These are phyloP conservation scores for Tretioscincus oriximinensis DNA, from an alignment of 2,113 vertebrate species.

Conservation along the genomic window DNA sequence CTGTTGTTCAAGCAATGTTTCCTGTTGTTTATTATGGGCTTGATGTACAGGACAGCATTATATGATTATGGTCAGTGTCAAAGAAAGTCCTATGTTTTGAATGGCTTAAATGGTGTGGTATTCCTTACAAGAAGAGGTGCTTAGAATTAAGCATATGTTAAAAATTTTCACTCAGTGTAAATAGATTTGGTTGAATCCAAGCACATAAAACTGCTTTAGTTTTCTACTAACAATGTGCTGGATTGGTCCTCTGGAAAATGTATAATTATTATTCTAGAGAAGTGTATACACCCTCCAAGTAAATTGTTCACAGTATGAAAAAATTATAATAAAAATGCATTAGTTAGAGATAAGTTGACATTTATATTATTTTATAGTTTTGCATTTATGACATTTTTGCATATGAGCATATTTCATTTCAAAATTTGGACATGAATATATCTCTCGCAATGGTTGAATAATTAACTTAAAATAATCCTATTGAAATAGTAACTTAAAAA, in stretches of 20 bases:
- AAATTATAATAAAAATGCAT: not conserved
- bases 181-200: constrained; percentile 5
- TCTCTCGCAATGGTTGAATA: too few relatives aligned
- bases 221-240: not conserved
- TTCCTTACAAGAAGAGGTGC: not conserved
- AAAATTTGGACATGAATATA: not conserved
- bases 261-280: too few relatives aligned
- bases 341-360: not conserved
- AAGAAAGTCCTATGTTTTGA: not conserved
- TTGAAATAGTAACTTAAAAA: too few relatives aligned
- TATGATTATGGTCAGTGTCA: not conserved
- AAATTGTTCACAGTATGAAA: not conserved
- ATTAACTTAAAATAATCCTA: too few relatives aligned
- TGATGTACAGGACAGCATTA: constrained; percentile 47
- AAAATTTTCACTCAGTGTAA: not conserved
- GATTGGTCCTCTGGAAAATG: too few relatives aligned
- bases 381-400: too few relatives aligned
- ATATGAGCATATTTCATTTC: not conserved
- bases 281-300: not conserved
- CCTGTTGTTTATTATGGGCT: constrained; percentile 30
- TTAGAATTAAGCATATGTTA: constrained; percentile 10
- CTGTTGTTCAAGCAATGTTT: not conserved
- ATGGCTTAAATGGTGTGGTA: not conserved
- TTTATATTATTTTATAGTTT: not conserved
- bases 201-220: not conserved